A percentile compares a stretch with the other conserved stretches of the same genome.
Evolutionary conservation across 2,113 vertebrate species (phyloP).

Genomic region (Callospermophilus lateralis): DNA sequence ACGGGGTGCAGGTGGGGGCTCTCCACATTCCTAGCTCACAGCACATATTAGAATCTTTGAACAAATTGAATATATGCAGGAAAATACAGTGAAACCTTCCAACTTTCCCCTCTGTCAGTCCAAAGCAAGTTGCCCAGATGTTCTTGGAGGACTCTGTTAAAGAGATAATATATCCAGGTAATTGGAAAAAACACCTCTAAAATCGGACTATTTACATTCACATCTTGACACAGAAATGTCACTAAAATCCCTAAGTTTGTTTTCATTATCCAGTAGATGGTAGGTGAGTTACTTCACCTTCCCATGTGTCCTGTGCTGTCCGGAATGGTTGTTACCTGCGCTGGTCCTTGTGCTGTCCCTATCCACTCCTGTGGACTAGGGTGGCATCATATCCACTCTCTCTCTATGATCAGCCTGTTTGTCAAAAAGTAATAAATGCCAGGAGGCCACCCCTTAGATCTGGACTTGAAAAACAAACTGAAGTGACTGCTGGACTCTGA

Average conservation of each 20-base stretch:
- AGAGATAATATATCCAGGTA: not conserved
- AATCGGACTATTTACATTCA: not conserved
- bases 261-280: not conserved
- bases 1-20: not conserved
- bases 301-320: not conserved
- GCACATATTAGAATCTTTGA: not conserved
- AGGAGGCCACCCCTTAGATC: not conserved
- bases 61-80: not conserved
- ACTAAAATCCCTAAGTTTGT: not conserved
- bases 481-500: constrained; percentile 58
- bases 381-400: not conserved
- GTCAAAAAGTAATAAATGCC: constrained; percentile 26
- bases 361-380: not conserved
- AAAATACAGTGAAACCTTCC: constrained; percentile 12
- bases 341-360: not conserved
- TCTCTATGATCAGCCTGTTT: not conserved
- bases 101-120: not conserved
- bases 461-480: constrained; percentile 52
- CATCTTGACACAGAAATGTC: not conserved
- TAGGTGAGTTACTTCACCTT: not conserved
- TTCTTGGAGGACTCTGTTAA: not conserved
- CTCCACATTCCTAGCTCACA: not conserved
- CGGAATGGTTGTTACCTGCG: not conserved
- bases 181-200: not conserved
- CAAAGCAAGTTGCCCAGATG: not conserved